Evolutionary conservation across 2,797 vertebrate genomes (phyloP), one percentile per base, ranked within the genome.

Genomic region (Enteromius trimaculatus): DNA sequence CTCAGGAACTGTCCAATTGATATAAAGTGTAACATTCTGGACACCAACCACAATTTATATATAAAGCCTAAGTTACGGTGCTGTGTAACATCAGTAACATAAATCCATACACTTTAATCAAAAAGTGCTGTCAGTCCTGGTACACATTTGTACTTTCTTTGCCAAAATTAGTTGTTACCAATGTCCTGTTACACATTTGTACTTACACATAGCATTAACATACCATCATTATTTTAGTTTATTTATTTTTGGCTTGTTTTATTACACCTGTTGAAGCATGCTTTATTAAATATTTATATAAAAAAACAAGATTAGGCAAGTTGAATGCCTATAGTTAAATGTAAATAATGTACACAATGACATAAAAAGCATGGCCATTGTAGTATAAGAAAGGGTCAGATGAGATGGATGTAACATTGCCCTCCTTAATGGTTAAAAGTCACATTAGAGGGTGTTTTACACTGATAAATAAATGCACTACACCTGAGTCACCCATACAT

Each of bases 361-460:
- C 10, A 53, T 53, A 31, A 74, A 53, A 13, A 74, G 19, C 19
- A n/a, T n/a, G 29, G 5, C 7, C 10, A 14, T 14, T 34, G 47
- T 19, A n/a, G 19, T 74, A n/a, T 53, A 21, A 16, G 3, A 55
- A 74, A 58, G 13, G 6, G 51, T 75, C 11, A 75, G 39, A 17
- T 34, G 10, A 16, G 21, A 58, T 58, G 19, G 29, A 76, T 58
- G 21, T 23, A 58, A 23, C 51, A 58, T 55, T n/a, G 16, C 53
- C 17, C 21, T 75, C 70, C 34, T 74, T 10, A 70, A 70, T 70
- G 21, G 39, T 26, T 23, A 51, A 72, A 53, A 70, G 39, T 26
- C 44, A 71, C 37, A 42, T 69, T 5, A 70, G n/a, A 17, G 39
- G n/a, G n/a, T 47, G 17, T 71, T 71, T 39, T 26, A 44, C 6